Conservation (phyloP, 2,888 invertebrate genomes). For the Meloe dianella region DNA sequence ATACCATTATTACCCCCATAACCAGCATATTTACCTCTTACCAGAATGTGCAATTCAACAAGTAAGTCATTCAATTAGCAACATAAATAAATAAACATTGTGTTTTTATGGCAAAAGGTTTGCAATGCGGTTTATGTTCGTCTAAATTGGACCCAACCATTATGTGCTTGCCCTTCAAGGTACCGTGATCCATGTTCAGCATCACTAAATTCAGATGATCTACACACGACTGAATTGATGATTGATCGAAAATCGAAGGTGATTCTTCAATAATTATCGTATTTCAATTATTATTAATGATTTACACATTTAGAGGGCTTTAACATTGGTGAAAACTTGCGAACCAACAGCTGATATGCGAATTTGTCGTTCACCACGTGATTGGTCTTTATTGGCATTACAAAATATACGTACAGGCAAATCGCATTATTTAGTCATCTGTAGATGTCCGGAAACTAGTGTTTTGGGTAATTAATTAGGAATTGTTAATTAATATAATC, state of each 20-base stretch:
- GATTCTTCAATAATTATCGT: constrained; percentile 34
- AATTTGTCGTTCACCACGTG: constrained; percentile 84
- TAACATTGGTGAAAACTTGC: constrained; percentile 91
- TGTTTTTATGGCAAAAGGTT: constrained; percentile 63
- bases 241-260: constrained; percentile 86
- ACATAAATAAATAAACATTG: neutral
- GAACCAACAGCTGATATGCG: constrained; percentile 92
- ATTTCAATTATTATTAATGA: constrained; percentile 32
- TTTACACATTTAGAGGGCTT: constrained; percentile 66
- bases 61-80: constrained; percentile 57
- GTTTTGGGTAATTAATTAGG: constrained; percentile 73
- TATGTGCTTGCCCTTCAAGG: constrained; percentile 89
- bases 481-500: neutral
- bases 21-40: constrained; percentile 88
- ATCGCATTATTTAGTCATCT: constrained; percentile 91
- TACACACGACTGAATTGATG: constrained; percentile 88
- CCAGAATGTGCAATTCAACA: constrained; percentile 95
- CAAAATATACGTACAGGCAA: constrained; percentile 93
- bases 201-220: constrained; percentile 86
- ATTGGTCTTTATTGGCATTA: constrained; percentile 89
- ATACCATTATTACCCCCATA: constrained; percentile 93
- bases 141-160: constrained; percentile 89
- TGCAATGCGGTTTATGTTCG: constrained; percentile 93
- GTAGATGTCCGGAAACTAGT: constrained; percentile 85
- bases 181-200: constrained; percentile 92